Conservation (phyloP, 2,888 invertebrate genomes). For the Harpalus rubripes region DNA sequence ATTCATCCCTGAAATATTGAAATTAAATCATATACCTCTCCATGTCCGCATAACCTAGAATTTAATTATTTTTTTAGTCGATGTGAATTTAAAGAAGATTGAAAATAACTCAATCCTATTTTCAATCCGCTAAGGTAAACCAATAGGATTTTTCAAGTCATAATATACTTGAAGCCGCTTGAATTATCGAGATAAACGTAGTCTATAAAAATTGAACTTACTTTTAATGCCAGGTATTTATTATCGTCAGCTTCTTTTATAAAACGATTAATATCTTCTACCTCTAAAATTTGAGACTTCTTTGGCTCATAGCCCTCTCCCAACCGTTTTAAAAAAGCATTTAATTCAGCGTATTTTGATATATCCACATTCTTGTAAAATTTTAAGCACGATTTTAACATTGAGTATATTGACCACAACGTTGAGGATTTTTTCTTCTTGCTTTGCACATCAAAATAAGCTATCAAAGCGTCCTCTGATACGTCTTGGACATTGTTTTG, state of each 20-base stretch:
- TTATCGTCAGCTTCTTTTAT: background rate
- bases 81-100: no score
- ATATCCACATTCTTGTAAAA: background rate
- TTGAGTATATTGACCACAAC: background rate
- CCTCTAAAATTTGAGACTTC: background rate
- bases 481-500: background rate
- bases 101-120: no score
- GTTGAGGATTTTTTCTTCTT: constrained; percentile 59
- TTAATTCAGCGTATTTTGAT: background rate
- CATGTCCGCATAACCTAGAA: no score
- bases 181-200: no score
- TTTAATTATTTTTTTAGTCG: no score
- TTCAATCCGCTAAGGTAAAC: no score
- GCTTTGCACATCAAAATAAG: background rate
- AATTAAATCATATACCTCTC: no score
- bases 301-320: background rate
- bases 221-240: background rate
- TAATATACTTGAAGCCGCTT: no score
- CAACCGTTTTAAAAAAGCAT: background rate
- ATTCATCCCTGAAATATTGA: no score
- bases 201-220: constrained; percentile 6
- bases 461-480: background rate
- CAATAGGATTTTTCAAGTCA: no score
- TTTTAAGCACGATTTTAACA: background rate
- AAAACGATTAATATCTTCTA: background rate